Percentiles rank a stretch among this genome's conserved stretches.
Evolutionary conservation across 1,140 invertebrate species (phyloP).

Genomic region (Conus betulinus): DNA sequence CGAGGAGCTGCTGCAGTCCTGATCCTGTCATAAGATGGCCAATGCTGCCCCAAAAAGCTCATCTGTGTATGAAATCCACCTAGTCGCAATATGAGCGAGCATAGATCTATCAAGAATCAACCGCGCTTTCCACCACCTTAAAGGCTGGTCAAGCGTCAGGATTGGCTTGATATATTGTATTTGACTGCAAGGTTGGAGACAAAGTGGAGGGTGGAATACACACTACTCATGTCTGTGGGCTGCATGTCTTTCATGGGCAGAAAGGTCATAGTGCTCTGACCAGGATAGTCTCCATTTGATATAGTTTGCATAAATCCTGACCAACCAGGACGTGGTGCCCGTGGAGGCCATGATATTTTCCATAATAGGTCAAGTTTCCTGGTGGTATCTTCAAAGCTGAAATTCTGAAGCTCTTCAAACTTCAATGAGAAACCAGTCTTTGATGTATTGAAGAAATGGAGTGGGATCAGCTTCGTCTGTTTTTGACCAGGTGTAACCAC

Average conservation of each 20-base stretch:
- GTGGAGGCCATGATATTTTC: neutral
- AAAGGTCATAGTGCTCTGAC: slow-evolving; percentile 54
- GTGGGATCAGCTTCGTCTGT: neutral
- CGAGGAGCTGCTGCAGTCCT: slow-evolving; percentile 41
- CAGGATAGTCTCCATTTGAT: too few relatives aligned
- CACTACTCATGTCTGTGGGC: slow-evolving; percentile 58
- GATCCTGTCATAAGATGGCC: slow-evolving; percentile 52
- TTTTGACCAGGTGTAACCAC: slow-evolving; percentile 51
- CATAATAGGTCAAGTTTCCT: slow-evolving; percentile 38
- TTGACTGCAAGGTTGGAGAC: slow-evolving; percentile 44
- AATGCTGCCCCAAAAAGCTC: slow-evolving; percentile 52
- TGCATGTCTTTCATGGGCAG: slow-evolving; percentile 61
- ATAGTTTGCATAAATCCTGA: neutral
- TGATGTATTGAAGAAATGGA: neutral
- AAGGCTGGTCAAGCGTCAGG: slow-evolving; percentile 59
- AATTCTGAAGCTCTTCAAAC: neutral
- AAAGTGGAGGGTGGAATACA: slow-evolving; percentile 60
- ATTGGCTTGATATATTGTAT: slow-evolving; percentile 43
- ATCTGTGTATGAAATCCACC: slow-evolving; percentile 47
- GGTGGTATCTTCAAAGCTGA: neutral
- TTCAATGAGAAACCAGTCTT: neutral
- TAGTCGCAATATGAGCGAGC: slow-evolving; percentile 19
- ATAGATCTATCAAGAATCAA: slow-evolving; percentile 27
- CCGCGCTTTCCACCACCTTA: slow-evolving; percentile 55
- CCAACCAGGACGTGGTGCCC: too few relatives aligned